Evolutionary conservation across 2,113 vertebrate species (phyloP).

Genomic region (Thalassarche chlororhynchos): DNA sequence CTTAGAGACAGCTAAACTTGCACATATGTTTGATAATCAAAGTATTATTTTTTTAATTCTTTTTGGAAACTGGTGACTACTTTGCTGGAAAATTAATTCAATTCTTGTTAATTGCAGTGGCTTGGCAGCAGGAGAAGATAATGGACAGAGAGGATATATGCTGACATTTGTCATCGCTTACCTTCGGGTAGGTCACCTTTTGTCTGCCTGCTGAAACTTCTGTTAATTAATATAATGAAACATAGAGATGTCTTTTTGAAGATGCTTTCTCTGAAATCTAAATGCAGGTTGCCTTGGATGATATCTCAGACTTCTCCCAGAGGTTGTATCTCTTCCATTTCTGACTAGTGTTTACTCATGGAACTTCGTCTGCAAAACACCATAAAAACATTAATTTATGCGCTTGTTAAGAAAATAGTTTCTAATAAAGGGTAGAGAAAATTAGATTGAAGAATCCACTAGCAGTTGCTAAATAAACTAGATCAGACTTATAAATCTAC

Average conservation of each 20-base stretch:
- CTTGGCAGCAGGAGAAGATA: slow-evolving; percentile 98
- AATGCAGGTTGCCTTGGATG: background rate
- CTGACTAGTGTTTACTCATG: background rate
- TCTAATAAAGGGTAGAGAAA: background rate
- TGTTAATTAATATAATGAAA: background rate
- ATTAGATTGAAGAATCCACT: background rate
- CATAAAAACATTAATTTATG: background rate
- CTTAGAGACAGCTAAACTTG: background rate
- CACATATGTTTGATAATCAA: background rate
- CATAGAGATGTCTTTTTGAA: background rate
- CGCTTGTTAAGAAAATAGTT: background rate
- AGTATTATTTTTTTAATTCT: background rate
- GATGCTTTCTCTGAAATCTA: background rate
- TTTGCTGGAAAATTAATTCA: slow-evolving; percentile 68
- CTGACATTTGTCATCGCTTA: slow-evolving; percentile 98
- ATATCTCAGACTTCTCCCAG: background rate
- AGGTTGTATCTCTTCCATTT: background rate
- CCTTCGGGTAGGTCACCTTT: slow-evolving; percentile 88
- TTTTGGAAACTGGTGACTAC: background rate
- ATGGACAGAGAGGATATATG: slow-evolving; percentile 98
- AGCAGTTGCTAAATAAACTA: background rate
- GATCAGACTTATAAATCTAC: background rate
- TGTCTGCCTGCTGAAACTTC: slow-evolving; percentile 2
- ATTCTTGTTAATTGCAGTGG: slow-evolving; percentile 86
- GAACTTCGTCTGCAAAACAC: background rate